A percentile compares a stretch with the other conserved stretches of the same genome.
Evolutionary conservation across 1,140 invertebrate genomes (phyloP).

Genomic region (Augochlora pura): DNA sequence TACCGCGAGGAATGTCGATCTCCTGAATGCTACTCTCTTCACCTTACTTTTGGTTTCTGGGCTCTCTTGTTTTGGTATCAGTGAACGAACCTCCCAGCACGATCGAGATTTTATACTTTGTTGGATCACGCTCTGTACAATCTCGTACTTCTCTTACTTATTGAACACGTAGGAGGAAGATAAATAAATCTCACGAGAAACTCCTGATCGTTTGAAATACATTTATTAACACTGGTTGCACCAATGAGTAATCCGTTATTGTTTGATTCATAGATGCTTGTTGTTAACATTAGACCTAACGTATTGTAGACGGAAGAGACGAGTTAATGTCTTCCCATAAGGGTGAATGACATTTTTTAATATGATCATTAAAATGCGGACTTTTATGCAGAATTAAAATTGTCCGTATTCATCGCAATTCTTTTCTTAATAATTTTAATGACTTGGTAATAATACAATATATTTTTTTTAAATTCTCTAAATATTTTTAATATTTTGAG

Average conservation of each 20-base stretch:
- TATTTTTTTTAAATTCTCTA: too few species aligned
- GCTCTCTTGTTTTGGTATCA: constrained; percentile 39
- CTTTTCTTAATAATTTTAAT: too few species aligned
- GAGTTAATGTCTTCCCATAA: too few species aligned
- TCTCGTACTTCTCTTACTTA: not conserved
- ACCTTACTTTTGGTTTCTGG: constrained; percentile 48
- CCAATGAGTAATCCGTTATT: too few species aligned
- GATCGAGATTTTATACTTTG: constrained; percentile 2
- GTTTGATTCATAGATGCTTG: too few species aligned
- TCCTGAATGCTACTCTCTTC: constrained; percentile 30
- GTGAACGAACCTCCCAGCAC: constrained; percentile 41
- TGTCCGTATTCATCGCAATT: too few species aligned
- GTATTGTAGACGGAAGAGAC: not conserved
- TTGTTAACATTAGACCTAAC: not conserved
- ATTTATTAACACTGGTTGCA: too few species aligned
- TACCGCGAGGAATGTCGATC: constrained; percentile 51
- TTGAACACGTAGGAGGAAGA: too few species aligned
- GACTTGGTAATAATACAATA: too few species aligned
- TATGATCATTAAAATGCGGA: too few species aligned
- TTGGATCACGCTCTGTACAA: not conserved
- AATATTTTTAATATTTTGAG: too few species aligned
- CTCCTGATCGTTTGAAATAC: not conserved
- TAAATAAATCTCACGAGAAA: not conserved
- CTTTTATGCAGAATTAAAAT: too few species aligned
- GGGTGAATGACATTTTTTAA: not conserved